Conservation (phyloP, 2,797 vertebrate genomes). For the Lepidocolaptes lacrymiger region DNA sequence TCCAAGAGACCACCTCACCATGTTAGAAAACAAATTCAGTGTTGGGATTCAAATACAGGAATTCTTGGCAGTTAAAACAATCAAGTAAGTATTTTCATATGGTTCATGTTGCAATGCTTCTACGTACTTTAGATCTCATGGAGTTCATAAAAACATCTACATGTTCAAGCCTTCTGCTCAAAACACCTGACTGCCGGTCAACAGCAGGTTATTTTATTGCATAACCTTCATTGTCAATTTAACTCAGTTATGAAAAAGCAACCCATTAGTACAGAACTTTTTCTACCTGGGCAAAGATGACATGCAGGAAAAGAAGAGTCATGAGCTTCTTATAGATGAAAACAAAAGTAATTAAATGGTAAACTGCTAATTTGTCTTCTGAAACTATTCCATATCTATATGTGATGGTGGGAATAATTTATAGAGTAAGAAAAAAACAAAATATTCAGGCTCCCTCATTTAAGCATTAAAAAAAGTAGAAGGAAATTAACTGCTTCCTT, state of each 20-base stretch:
- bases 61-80: neutral
- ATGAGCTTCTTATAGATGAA: neutral
- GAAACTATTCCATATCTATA: neutral
- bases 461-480: slow-evolving; percentile 21
- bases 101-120: neutral
- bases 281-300: neutral
- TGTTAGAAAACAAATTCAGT: neutral
- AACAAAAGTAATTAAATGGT: neutral
- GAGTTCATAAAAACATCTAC: neutral
- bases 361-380: neutral
- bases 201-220: slow-evolving; percentile 19
- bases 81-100: neutral
- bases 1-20: neutral
- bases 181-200: neutral
- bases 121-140: neutral
- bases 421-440: neutral
- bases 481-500: slow-evolving; percentile 36
- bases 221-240: neutral
- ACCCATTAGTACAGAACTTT: neutral
- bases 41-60: neutral
- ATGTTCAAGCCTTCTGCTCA: neutral
- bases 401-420: neutral
- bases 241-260: neutral
- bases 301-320: neutral
- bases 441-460: neutral